Conservation (phyloP, 2,888 invertebrate genomes). For the Syrista parreyssii region DNA sequence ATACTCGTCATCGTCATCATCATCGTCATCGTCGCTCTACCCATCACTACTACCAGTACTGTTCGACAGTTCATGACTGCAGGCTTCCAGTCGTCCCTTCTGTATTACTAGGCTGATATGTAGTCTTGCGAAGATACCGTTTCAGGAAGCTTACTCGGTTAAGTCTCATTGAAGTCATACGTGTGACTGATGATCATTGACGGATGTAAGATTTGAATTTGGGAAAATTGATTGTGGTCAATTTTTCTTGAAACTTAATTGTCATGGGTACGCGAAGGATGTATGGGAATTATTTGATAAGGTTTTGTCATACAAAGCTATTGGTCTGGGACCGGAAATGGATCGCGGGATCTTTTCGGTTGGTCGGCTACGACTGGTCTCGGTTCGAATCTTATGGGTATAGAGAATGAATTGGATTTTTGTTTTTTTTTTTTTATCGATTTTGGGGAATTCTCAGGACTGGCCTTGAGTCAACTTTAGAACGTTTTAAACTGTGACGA, state of each 20-base stretch:
- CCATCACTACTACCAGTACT: neutral
- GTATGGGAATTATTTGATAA: neutral
- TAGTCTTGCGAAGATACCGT: neutral
- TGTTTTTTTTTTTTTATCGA: neutral
- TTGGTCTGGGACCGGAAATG: neutral
- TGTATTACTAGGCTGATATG: neutral
- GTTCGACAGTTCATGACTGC: neutral
- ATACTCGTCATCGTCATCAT: neutral
- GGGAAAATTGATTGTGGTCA: neutral
- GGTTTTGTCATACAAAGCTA: neutral
- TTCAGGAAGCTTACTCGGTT: conserved; percentile 19
- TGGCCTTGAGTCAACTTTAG: neutral
- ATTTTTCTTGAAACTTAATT: neutral
- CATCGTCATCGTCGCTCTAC: neutral
- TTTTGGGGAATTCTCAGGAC: neutral
- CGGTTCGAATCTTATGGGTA: neutral
- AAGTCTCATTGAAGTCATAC: conserved; percentile 32
- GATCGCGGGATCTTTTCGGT: neutral
- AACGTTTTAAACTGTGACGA: neutral
- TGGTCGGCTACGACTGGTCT: neutral
- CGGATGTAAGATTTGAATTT: neutral
- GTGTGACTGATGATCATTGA: neutral
- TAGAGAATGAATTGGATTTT: neutral
- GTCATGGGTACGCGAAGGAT: neutral
- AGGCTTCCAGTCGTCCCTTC: neutral